Evolutionary conservation across 2,888 invertebrate genomes (phyloP), one percentile per base, ranked within the genome.

Genomic region (Odontomyia ornata): DNA sequence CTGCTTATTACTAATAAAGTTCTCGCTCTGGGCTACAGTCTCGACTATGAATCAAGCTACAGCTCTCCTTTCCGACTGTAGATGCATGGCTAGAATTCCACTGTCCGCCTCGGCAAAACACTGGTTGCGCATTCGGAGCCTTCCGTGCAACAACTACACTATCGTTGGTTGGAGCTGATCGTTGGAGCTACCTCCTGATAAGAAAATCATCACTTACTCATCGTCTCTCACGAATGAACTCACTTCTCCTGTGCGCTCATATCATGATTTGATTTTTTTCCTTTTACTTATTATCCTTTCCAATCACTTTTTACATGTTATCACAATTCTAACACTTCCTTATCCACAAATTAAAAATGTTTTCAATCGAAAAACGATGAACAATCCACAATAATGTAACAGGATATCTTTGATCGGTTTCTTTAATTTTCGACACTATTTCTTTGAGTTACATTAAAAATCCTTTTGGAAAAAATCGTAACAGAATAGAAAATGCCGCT

Each of bases 61-160:
- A n/a, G 1, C 21, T 57, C 18, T 30, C n/a, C 7, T 57, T 23
- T 15, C 47, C 46, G 23, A 11, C 5, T 60, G 25, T 56, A n/a
- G 21, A 4, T 60, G 60, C 60, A 21, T 4, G 23, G 7, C 60
- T 23, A 60, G 21, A 21, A 3, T 23, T 7, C 23, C 7, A 60
- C 43, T 56, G 13, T 43, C 23, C 4, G 36, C 15, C 23, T 36
- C 13, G 7, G 67, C 46, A 25, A 77, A 46, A 77, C 79, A 79
- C 79, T 79, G 77, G 79, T 79, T 79, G 79, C 79, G 77, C 79
- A 79, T 77, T 75, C 77, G 76, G 64, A n/a, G 27, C 15, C 52
- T 30, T 13, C 62, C 36, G 69, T 67, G 62, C 21, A 25, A 15
- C 15, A 52, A 52, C 15, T 52, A 52, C 52, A 9, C 52, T 15